Percentiles rank a stretch among this genome's conserved stretches.
Conservation (phyloP, 1,140 invertebrate genomes). For the Sesamia nonagrioides region DNA sequence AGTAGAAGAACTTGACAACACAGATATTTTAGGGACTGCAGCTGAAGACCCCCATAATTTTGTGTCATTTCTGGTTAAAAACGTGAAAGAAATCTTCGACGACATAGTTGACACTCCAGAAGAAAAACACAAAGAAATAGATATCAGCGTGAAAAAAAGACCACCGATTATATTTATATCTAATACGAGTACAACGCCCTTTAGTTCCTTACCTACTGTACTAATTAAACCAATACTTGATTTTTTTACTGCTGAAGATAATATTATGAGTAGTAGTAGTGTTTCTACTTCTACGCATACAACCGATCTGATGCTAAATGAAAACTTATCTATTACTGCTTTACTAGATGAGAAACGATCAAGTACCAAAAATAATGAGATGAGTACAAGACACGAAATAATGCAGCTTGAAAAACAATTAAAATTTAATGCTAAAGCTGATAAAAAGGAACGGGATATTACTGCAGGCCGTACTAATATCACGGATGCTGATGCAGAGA, state of each 20-base stretch:
- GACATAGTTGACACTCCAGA: conserved; percentile 49
- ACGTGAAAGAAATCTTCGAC: conserved; percentile 70
- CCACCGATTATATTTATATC: background rate
- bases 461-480: conserved; percentile 13
- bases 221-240: conserved; percentile 24
- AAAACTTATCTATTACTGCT: conserved; percentile 50
- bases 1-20: conserved; percentile 63
- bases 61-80: conserved; percentile 69
- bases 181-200: background rate
- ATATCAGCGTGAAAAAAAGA: background rate
- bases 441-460: conserved; percentile 47
- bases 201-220: background rate
- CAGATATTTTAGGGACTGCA: conserved; percentile 25
- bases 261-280: conserved; percentile 34
- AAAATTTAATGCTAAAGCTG: conserved; percentile 51
- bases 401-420: conserved; percentile 57
- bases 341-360: conserved; percentile 38
- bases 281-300: conserved; percentile 19
- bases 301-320: conserved; percentile 39
- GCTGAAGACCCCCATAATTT: conserved; percentile 62
- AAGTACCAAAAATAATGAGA: conserved; percentile 18
- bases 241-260: conserved; percentile 19
- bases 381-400: conserved; percentile 44
- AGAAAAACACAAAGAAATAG: conserved; percentile 3
- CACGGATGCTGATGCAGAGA: conserved; percentile 34